A percentile compares a stretch with the other conserved stretches of the same genome.
These are phyloP conservation scores for Gryon sp. DNA, from an alignment of 1,140 invertebrate species.

Conservation along the genomic window DNA sequence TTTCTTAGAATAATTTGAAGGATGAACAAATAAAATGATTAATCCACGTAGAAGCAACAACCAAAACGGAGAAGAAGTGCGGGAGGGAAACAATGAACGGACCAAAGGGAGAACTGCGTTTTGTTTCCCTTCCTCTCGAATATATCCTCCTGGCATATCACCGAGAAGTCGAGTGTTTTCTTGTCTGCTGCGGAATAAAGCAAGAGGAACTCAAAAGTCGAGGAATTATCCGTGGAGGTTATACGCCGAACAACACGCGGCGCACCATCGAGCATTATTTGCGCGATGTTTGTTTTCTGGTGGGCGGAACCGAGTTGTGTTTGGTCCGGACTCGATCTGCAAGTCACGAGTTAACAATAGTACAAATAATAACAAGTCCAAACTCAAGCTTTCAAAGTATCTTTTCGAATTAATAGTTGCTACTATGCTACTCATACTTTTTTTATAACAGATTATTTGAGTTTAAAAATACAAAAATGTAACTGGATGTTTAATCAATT, in stretches of 20 bases:
- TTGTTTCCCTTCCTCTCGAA: constrained; percentile 64
- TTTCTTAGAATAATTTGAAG: constrained; percentile 29
- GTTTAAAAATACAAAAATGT: too few species aligned
- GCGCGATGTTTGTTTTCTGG: constrained; percentile 73
- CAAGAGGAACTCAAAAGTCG: constrained; percentile 37
- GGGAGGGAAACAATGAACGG: constrained; percentile 25
- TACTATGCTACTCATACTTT: constrained; percentile 67
- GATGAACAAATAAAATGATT: constrained; percentile 39
- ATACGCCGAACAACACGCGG: constrained; percentile 29
- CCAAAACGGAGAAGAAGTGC: neutral
- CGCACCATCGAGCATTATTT: constrained; percentile 41
- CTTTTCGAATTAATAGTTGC: constrained; percentile 68
- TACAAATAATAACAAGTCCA: constrained; percentile 79
- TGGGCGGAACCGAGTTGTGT: constrained; percentile 70
- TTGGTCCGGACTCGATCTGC: constrained; percentile 70
- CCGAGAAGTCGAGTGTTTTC: constrained; percentile 55
- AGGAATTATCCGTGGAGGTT: constrained; percentile 54
- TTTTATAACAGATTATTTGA: too few species aligned
- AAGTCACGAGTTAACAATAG: constrained; percentile 79
- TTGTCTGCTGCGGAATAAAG: constrained; percentile 42
- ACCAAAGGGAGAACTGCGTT: constrained; percentile 1
- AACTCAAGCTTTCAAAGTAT: constrained; percentile 67
- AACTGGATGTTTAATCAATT: too few species aligned
- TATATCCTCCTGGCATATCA: constrained; percentile 46
- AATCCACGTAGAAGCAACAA: constrained; percentile 23